Percentiles rank a stretch among this genome's conserved stretches.
Evolutionary conservation across 2,113 vertebrate species (phyloP).

Genomic region (Sturnus vulgaris): DNA sequence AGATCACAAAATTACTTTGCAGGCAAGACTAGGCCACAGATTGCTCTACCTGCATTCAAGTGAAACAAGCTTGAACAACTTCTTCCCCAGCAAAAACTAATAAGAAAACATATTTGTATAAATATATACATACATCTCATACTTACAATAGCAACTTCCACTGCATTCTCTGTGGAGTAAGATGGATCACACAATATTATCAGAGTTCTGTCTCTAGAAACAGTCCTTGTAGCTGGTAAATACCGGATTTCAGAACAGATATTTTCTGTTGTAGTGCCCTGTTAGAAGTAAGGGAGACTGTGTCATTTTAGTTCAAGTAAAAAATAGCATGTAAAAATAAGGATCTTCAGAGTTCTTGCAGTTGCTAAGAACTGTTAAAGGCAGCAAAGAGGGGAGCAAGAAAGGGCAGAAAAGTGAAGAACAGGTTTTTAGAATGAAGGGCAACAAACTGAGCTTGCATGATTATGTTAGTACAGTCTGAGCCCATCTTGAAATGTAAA

Average conservation of each 20-base stretch:
- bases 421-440: not conserved
- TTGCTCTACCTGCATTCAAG: not conserved
- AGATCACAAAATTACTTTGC: not conserved
- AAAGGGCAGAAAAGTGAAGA: not conserved
- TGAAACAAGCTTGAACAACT: not conserved
- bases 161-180: conserved; percentile 76
- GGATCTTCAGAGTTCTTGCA: not conserved
- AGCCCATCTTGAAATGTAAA: not conserved
- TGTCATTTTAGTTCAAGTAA: not conserved
- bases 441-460: not conserved
- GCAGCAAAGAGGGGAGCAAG: not conserved
- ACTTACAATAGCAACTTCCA: conserved; percentile 93
- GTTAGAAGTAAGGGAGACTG: not conserved
- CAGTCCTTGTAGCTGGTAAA: conserved; percentile 81
- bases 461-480: not conserved
- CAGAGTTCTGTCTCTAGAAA: conserved; percentile 83
- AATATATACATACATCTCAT: not conserved
- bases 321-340: not conserved
- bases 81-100: not conserved
- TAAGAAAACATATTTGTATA: not conserved
- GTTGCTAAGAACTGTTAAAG: not conserved
- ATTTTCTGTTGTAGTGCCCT: conserved; percentile 92
- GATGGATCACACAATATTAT: conserved; percentile 88
- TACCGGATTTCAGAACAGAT: conserved; percentile 90
- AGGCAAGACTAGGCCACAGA: not conserved